Evolutionary conservation across 2,888 invertebrate genomes (phyloP), one percentile per base, ranked within the genome.

Genomic region (Formica aserva): DNA sequence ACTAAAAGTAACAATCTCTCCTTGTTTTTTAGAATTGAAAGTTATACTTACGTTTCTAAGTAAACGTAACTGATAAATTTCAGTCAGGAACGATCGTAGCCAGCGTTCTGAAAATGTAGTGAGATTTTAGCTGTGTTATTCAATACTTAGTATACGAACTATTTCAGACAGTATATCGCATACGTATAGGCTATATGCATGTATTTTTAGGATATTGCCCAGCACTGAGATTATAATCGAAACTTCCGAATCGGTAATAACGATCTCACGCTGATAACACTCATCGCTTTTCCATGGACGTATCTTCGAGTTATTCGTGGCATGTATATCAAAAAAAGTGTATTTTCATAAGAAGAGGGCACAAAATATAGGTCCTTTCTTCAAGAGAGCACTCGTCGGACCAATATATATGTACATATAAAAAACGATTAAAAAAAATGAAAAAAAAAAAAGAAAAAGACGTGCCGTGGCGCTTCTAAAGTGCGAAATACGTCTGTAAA

Each of bases 351-450:
- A 84, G 82, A 86, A 66, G 76, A 78, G 29, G 38, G 80, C 32
- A 15, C 26, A 55, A 72, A 77, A 62, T 82, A 67, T 77, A 83
- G 84, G 83, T 87, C 88, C 84, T 85, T 86, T 74, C 86, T 87
- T 88, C 77, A 48, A 48, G 65, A 87, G 84, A 87, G 84, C 81
- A 86, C 86, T 72, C 60, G 82, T 86, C 83, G 91, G 91, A 91
- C 91, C 89, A 91, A 91, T 89, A 78, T 67, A 63, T 83, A n/a
- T 78, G 57, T 78, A 71, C 32, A 69, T 77, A 77, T 57, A 41
- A 69, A 29, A 78, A 32, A 22, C 26, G 66, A 67, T 66, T 55
- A 78, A 78, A 86, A 81, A 78, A 78, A 86, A 81, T 26, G 75
- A 63, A 84, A 84, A 71, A 45, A 75, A 55, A 32, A 32, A 32